Conservation (phyloP, 2,888 invertebrate species). For the Leptothorax acervorum region DNA sequence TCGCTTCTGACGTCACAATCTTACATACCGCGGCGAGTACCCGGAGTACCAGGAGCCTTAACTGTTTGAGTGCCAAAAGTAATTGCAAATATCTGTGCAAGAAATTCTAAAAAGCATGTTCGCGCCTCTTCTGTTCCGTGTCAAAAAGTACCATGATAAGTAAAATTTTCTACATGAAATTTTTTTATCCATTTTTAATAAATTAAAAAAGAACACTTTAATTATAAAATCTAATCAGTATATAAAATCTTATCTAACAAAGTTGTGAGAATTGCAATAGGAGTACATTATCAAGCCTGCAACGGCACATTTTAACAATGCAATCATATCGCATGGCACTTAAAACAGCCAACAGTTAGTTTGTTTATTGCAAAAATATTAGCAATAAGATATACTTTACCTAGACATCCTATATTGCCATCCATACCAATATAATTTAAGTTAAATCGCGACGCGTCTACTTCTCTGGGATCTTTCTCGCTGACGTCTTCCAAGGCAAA, state of each 20-base stretch:
- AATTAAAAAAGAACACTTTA: background rate
- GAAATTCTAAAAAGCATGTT: background rate
- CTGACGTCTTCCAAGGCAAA: slow-evolving; percentile 95
- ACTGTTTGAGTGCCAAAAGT: background rate
- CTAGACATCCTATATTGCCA: slow-evolving; percentile 97
- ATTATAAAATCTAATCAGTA: too few species aligned
- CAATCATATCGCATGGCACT: background rate
- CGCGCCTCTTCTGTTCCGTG: background rate
- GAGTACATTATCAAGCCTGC: background rate
- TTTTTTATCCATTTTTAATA: background rate
- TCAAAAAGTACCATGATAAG: background rate
- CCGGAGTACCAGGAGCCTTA: too few species aligned
- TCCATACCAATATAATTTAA: slow-evolving; percentile 99
- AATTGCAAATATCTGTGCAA: background rate
- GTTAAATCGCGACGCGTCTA: slow-evolving; percentile 95
- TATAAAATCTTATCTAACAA: too few species aligned
- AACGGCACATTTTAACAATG: background rate
- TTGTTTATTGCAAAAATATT: background rate
- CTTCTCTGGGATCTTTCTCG: slow-evolving; percentile 97
- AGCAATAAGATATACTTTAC: slow-evolving; percentile 81
- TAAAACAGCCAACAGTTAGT: background rate
- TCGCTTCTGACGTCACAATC: too few species aligned
- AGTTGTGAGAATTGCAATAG: background rate
- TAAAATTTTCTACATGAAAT: background rate
- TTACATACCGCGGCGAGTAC: too few species aligned